These are phyloP conservation scores for Neopelma chrysocephalum DNA, from an alignment of 2,797 vertebrate genomes.

Conservation along the genomic window DNA sequence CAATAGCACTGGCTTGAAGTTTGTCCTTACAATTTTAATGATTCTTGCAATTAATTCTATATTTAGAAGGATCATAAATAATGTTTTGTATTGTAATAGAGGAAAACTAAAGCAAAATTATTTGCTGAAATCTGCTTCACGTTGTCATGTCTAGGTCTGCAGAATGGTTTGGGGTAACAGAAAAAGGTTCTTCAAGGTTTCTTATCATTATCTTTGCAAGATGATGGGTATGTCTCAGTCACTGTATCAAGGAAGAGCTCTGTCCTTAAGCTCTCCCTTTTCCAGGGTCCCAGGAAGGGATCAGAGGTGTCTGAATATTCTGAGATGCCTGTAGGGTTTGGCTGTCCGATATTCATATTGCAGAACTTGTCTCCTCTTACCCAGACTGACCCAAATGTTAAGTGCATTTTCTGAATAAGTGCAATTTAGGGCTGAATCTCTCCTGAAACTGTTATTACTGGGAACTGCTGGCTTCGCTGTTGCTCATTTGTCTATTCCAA, in stretches of 20 bases:
- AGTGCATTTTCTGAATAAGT: not conserved
- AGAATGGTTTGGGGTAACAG: not conserved
- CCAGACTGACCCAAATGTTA: not conserved
- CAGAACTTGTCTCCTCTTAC: not conserved
- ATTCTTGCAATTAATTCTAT: not conserved
- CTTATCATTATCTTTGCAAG: not conserved
- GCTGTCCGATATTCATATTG: not conserved
- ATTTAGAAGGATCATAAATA: not conserved
- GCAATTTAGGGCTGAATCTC: not conserved
- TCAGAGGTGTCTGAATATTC: not conserved
- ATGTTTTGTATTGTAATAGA: not conserved
- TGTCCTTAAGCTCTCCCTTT: not conserved
- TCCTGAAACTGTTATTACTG: not conserved
- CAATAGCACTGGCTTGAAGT: not conserved
- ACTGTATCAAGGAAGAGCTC: not conserved
- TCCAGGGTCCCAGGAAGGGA: not conserved
- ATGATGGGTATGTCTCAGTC: not conserved
- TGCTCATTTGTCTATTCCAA: not conserved
- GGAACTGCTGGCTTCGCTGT: not conserved
- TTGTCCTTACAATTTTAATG: not conserved
- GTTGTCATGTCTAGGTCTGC: not conserved
- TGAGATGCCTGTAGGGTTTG: not conserved
- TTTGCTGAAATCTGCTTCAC: not conserved
- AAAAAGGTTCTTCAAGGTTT: not conserved
- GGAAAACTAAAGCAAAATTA: not conserved